These are phyloP conservation scores for Aquatica leii DNA, from an alignment of 2,888 invertebrate genomes.

Conservation along the genomic window DNA sequence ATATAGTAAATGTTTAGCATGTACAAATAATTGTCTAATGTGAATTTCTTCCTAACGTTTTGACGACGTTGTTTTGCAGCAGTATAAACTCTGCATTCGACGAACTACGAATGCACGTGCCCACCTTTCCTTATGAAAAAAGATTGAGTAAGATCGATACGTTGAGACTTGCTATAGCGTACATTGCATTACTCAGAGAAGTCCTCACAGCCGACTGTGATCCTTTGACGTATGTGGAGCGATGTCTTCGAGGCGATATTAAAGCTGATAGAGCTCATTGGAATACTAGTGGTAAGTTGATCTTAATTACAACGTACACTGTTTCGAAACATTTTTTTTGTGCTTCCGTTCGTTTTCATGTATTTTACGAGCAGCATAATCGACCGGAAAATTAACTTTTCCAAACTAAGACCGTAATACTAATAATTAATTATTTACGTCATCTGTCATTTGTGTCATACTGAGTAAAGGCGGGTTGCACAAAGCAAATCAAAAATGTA, in stretches of 20 bases:
- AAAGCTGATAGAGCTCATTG: constrained; percentile 89
- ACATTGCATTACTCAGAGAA: constrained; percentile 92
- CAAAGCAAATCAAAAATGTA: too few relatives aligned
- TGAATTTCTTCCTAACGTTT: constrained; percentile 30
- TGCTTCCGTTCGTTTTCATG: too few relatives aligned
- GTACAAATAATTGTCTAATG: constrained; percentile 15
- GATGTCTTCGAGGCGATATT: constrained; percentile 88
- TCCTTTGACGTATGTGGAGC: constrained; percentile 92
- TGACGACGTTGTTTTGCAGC: constrained; percentile 63
- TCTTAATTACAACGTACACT: constrained; percentile 5
- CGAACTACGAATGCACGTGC: constrained; percentile 96
- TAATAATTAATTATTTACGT: too few relatives aligned
- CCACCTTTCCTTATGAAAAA: constrained; percentile 99
- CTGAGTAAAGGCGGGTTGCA: too few relatives aligned
- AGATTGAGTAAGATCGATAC: constrained; percentile 98
- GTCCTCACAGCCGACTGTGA: constrained; percentile 89
- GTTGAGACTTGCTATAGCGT: constrained; percentile 93
- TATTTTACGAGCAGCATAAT: too few relatives aligned
- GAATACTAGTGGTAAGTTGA: constrained; percentile 90
- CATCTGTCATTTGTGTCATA: too few relatives aligned
- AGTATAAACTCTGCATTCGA: constrained; percentile 99
- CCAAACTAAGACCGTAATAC: too few relatives aligned
- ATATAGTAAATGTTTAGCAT: neutral
- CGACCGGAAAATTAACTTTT: too few relatives aligned
- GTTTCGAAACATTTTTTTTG: neutral